Base-by-base conservation (phyloP, 1,140 invertebrate genomes). In the Neodiprion lecontei region DNA sequence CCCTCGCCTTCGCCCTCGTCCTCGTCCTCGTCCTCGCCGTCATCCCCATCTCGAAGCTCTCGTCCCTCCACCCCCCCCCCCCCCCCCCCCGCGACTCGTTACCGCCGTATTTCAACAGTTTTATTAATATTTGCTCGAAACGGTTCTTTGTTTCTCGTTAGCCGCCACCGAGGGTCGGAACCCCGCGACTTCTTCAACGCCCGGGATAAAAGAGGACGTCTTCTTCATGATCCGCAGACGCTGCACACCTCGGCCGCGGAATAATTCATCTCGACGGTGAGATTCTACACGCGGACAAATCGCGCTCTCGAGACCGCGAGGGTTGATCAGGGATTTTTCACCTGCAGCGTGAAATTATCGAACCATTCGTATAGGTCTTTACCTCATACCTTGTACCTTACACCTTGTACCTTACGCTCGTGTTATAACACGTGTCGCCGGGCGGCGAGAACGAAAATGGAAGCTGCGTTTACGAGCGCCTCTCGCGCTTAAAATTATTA, bases 1-100 rank as follows among this genome's bases (percentile, higher is more conserved):
- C 79, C 83, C 79, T 79, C 77, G 74, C 79, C 80, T 61, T 79
- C 79, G 80, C 79, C 76, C 82, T 82, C 84, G 82, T 74, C 68
- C 66, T 71, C 72, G 53, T 69, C 75, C 48, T 70, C 40, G 28
- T 40, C 74, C 61, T 74, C 17, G 68, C 61, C 50, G 11, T 14
- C n/a, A 14, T 14, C 47, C n/a, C 28, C 48, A 12, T 69, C 71
- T 73, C 80, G 67, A 21, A 48, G 17, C 76, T 75, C 68, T 23
- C 72, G n/a, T n/a, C n/a, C 67, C 74, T 72, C 47, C 47, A 3
- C 67, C 11, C 67, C 28, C 67, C n/a, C 67, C n/a, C 67, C 79
- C 72, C 73, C 79, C 72, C 78, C 72, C 78, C 72, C 69, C 50
- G 65, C 67, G 69, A 53, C 76, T 74, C 78, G 77, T 79, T 79